Percentiles rank a stretch among this genome's conserved stretches.
phyloP scores from a whole-genome alignment of 2,113 vertebrate species.

The Gadus macrocephalus region DNA sequence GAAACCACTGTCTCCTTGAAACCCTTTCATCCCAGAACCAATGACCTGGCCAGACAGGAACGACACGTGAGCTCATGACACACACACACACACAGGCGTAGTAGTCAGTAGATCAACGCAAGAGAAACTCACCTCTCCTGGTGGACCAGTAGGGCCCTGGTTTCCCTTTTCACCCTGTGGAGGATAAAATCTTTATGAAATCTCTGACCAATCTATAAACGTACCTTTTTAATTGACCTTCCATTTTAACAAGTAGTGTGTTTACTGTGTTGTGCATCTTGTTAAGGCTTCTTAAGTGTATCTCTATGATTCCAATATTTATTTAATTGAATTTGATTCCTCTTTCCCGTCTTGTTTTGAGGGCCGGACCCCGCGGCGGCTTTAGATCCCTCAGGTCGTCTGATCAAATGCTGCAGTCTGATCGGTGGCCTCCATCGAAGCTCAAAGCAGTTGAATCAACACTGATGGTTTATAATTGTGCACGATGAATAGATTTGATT shows the following conservation, averaged over 20 bases:
- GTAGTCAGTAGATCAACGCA: not conserved
- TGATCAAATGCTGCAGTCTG: no score
- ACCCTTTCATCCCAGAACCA: constrained; percentile 38
- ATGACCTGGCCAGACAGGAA: constrained; percentile 23
- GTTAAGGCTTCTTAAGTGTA: not conserved
- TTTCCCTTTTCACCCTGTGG: constrained; percentile 84
- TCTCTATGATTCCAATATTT: not conserved
- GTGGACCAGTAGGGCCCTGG: constrained; percentile 74
- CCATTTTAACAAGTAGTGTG: no score
- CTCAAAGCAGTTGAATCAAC: no score
- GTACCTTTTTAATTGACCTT: no score
- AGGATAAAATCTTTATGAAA: constrained; percentile 2
- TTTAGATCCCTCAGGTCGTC: no score
- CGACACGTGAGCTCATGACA: not conserved
- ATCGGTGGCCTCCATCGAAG: no score
- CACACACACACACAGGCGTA: not conserved
- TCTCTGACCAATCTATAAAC: not conserved
- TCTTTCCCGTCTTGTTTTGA: no score
- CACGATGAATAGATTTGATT: no score
- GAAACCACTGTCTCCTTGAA: constrained; percentile 45
- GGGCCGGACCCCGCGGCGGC: no score
- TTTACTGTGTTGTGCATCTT: no score
- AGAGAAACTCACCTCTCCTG: constrained; percentile 75
- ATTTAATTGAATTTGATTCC: no score
- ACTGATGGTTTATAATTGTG: no score